Percentiles rank a stretch among this genome's conserved stretches.
Evolutionary conservation across 2,797 vertebrate genomes (phyloP).

Genomic region (Malacoraja senta): DNA sequence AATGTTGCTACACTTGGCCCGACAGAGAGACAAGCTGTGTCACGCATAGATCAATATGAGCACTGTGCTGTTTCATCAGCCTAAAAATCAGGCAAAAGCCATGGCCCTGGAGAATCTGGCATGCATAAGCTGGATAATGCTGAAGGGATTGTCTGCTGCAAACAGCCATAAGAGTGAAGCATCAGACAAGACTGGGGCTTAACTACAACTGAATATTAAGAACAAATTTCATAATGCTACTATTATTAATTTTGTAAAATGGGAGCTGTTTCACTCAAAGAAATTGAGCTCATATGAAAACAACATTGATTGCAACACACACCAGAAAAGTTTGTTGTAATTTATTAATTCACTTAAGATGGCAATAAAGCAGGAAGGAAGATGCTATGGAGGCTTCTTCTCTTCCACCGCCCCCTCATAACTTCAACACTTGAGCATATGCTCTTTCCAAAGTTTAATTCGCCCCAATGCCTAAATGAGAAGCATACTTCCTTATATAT

Average conservation of each 20-base stretch:
- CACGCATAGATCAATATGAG: constrained; percentile 70
- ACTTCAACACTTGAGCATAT: background rate
- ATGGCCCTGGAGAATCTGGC: constrained; percentile 62
- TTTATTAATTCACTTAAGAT: background rate
- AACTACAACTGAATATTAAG: constrained; percentile 30
- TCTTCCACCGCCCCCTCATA: background rate
- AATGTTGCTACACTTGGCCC: constrained; percentile 69
- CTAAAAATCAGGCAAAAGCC: constrained; percentile 67
- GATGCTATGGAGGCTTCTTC: background rate
- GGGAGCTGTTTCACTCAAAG: constrained; percentile 17
- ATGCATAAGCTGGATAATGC: constrained; percentile 58
- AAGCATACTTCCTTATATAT: background rate
- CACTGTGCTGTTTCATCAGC: constrained; percentile 61
- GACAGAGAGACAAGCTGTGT: constrained; percentile 63
- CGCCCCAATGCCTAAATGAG: background rate
- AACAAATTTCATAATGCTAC: constrained; percentile 7
- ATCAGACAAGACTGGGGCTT: constrained; percentile 46
- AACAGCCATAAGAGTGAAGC: constrained; percentile 44
- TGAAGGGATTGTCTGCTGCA: constrained; percentile 47
- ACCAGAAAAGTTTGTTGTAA: background rate
- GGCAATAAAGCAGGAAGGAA: background rate
- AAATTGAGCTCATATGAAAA: background rate
- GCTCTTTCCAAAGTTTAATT: background rate
- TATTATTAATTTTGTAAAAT: background rate
- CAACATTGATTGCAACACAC: background rate